phyloP scores from a whole-genome alignment of 2,797 vertebrate species.

The Heterohyrax brucei region DNA sequence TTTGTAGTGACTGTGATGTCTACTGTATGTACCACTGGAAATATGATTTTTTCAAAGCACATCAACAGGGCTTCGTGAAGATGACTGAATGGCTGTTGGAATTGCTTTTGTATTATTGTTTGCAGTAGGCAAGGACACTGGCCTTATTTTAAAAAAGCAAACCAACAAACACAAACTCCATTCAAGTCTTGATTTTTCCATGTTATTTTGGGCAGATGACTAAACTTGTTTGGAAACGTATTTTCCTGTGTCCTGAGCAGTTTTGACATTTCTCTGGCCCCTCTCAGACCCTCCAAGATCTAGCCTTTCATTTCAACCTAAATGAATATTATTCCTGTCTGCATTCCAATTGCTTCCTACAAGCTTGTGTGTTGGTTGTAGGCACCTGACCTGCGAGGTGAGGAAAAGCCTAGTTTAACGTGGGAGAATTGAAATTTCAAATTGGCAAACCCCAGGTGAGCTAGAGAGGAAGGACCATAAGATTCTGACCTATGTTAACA shows the following conservation, averaged over 20 bases:
- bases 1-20: background rate
- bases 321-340: fast-evolving
- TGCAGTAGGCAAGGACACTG: background rate
- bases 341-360: no score
- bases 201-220: background rate
- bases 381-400: background rate
- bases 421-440: background rate
- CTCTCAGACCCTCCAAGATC: background rate
- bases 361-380: no score
- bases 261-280: background rate
- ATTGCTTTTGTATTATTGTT: background rate
- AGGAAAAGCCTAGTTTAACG: background rate
- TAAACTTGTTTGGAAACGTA: background rate
- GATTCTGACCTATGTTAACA: background rate
- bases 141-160: background rate
- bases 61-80: background rate
- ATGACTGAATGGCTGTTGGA: background rate
- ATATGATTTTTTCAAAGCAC: background rate
- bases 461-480: background rate
- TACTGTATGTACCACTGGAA: background rate
- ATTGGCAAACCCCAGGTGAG: background rate
- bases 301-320: fast-evolving
- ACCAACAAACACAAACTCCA: background rate
- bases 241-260: background rate
- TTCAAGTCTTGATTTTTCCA: background rate